Evolutionary conservation across 2,797 vertebrate species (phyloP).

Genomic region (Xenops minutus): DNA sequence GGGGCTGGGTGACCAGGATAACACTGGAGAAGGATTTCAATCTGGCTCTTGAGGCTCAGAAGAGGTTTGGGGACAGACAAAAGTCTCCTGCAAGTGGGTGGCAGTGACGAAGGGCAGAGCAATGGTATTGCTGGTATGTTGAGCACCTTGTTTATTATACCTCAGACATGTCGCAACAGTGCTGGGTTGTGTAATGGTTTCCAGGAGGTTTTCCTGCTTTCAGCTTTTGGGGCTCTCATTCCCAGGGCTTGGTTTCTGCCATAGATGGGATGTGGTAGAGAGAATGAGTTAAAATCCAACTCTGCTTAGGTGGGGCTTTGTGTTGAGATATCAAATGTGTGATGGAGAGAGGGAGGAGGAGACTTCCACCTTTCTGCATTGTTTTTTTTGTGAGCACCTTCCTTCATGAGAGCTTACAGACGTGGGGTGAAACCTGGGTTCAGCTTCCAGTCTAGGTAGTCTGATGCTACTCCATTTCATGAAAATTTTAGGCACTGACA

Average conservation of each 20-base stretch:
- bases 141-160: conserved; percentile 53
- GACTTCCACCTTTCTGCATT: background rate
- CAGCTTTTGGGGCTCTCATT: background rate
- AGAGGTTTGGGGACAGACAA: conserved; percentile 12
- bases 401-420: background rate
- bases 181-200: conserved; percentile 35
- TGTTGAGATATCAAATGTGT: background rate
- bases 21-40: background rate
- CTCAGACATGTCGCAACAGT: conserved; percentile 21
- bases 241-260: conserved; percentile 24
- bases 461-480: background rate
- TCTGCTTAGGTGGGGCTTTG: background rate
- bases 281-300: background rate
- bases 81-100: conserved; percentile 40
- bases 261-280: background rate
- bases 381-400: background rate
- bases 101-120: conserved; percentile 6
- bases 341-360: background rate
- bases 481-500: background rate
- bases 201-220: conserved; percentile 33
- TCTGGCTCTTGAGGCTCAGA: background rate
- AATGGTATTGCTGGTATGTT: conserved; percentile 46
- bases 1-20: background rate
- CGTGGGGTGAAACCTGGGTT: background rate
- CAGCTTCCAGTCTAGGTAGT: background rate